Evolutionary conservation across 1,140 invertebrate genomes (phyloP), one percentile per base, ranked within the genome.

Genomic region (Eufriesea mexicana): DNA sequence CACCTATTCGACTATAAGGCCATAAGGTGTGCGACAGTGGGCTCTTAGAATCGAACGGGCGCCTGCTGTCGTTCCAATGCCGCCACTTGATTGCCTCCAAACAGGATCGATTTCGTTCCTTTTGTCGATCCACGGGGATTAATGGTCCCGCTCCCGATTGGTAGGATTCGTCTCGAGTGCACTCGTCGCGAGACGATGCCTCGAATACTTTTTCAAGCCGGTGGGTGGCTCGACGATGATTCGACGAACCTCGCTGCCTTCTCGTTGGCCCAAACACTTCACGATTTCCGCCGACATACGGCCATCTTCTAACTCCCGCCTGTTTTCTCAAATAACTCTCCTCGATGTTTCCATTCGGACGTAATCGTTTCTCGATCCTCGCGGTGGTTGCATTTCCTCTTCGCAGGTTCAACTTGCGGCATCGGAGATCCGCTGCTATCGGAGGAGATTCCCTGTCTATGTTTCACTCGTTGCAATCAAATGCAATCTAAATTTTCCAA

Each of bases 211-310:
- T 75, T 68, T 87, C 72, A 23, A 67, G 61, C 8, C 54, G 2
- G 86, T 89, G 86, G 87, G 87, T 88, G 87, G 87, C 79, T 73
- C 79, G 75, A 88, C 64, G 79, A 89, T 89, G 87, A 89, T 89
- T 89, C 86, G 86, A 88, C 86, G 79, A 72, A 83, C 71, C 64
- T 61, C 57, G 35, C 57, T 75, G 20, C 35, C 35, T 57, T 25
- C 54, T 16, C 71, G 64, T 51, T n/a, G 54, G 75, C 18, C 72
- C 84, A 84, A 81, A 81, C 83, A 85, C 86, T 88, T 66, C 59
- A 87, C 25, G 35, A 75, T 87, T 87, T 88, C 83, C 84, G 83
- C 18, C 57, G 59, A 47, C 79, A 80, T 62, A 75, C 83, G 51
- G 45, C 74, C 61, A 71, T 79, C 62, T 35, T 47, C 73, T 14